These are phyloP conservation scores for Drosophila orena DNA, from an alignment of 1,140 invertebrate species.

Conservation along the genomic window DNA sequence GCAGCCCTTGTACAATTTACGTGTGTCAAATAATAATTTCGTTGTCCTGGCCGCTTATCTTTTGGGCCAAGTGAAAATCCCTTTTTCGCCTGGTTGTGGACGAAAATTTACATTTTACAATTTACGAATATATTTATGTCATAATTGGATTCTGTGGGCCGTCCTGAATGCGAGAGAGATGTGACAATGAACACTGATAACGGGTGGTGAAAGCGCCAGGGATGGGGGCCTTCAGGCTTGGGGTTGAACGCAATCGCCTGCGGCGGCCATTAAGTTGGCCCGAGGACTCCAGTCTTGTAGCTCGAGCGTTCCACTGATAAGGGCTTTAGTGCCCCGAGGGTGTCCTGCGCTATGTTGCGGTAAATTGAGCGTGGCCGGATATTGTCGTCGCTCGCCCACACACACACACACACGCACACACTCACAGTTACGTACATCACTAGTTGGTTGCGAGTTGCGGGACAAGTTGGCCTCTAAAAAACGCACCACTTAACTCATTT, in stretches of 20 bases:
- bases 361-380: slow-evolving; percentile 73
- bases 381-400: slow-evolving; percentile 51
- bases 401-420: slow-evolving; percentile 9
- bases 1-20: slow-evolving; percentile 64
- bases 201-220: slow-evolving; percentile 11
- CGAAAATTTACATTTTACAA: slow-evolving; percentile 81
- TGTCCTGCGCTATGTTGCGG: slow-evolving; percentile 32
- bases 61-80: slow-evolving; percentile 51
- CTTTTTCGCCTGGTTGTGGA: slow-evolving; percentile 33
- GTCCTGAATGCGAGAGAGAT: slow-evolving; percentile 48
- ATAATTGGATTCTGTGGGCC: slow-evolving; percentile 73
- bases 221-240: slow-evolving; percentile 5
- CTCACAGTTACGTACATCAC: background rate
- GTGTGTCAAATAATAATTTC: slow-evolving; percentile 83
- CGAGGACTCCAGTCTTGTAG: slow-evolving; percentile 53
- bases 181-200: slow-evolving; percentile 78
- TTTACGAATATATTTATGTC: slow-evolving; percentile 83
- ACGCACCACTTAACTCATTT: slow-evolving; percentile 7
- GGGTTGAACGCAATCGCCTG: slow-evolving; percentile 41
- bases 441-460: background rate
- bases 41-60: slow-evolving; percentile 62
- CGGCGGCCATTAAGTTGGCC: slow-evolving; percentile 61
- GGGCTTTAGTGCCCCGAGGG: slow-evolving; percentile 58
- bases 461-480: background rate
- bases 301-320: slow-evolving; percentile 70